Evolutionary conservation across 2,888 invertebrate species (phyloP), one percentile per base, ranked within the genome.

Genomic region (Ornithoptera priamus): DNA sequence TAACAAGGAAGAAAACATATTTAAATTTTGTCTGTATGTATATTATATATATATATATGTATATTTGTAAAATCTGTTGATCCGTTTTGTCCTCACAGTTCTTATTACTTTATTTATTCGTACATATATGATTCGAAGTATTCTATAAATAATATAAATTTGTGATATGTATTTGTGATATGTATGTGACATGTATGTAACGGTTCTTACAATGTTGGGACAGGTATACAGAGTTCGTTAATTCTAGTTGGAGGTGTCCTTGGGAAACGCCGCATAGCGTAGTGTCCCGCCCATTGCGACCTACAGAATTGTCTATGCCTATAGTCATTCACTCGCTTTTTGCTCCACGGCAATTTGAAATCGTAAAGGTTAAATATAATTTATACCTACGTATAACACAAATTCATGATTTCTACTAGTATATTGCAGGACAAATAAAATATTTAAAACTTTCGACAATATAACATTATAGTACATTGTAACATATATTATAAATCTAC

Each of bases 191-290:
- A 20, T 57, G 18, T 57, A 57, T 57, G 18, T 50, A 50, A 15
- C 50, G 17, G 20, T 10, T 57, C 8, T 57, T 20, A 64, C 42
- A 67, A 63, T 39, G 58, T n/a, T 56, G 36, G 53, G 30, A 18
- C 53, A 63, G 59, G 67, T 70, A 62, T 24, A 60, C 53, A 17
- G 60, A 17, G 42, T 61, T 57, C 59, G n/a, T 67, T 57, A 63
- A 18, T 53, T 63, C 50, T 62, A 69, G 68, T 71, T 62, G 69
- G 64, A 53, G 59, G 65, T 61, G 72, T 72, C 75, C 74, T 75
- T 74, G 73, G 68, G 63, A 71, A 69, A 67, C 71, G 71, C 73
- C 74, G 74, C 74, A 75, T 73, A 74, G 72, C 72, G 72, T 68
- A 70, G 68, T 67, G 68, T 66, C 62, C 69, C 72, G 65, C 71